Conservation (phyloP, 2,888 invertebrate genomes). For the Amorpha juglandis region DNA sequence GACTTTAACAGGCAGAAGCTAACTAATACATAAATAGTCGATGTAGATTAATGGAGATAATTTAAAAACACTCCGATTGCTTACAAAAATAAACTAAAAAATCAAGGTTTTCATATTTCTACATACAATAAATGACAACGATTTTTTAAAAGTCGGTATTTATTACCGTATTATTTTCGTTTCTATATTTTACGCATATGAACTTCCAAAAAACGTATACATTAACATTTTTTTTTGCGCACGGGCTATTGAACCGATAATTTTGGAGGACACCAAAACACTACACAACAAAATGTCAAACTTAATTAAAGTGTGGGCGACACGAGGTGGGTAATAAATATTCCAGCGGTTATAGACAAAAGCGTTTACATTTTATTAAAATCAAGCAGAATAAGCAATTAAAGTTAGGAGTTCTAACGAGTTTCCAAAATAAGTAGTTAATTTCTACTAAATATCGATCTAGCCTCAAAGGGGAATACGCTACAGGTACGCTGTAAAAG, state of each 20-base stretch:
- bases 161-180: not conserved
- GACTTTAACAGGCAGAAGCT: not conserved
- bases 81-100: too few species aligned
- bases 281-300: conserved; percentile 24
- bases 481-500: too few species aligned
- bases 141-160: not conserved
- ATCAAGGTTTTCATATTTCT: too few species aligned
- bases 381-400: not conserved
- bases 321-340: conserved; percentile 12
- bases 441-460: not conserved
- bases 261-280: conserved; percentile 18
- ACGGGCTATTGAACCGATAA: conserved; percentile 9
- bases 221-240: not conserved
- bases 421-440: not conserved
- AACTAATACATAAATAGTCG: too few species aligned
- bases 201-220: not conserved
- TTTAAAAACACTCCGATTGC: too few species aligned
- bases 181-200: not conserved
- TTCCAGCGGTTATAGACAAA: conserved; percentile 8
- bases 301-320: conserved; percentile 19
- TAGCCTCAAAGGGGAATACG: not conserved
- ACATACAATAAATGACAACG: too few species aligned
- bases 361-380: not conserved
- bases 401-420: not conserved
- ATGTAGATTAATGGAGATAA: too few species aligned